A percentile compares a stretch with the other conserved stretches of the same genome.
phyloP scores from a whole-genome alignment of 2,113 vertebrate species.

The Centropus unirufus region DNA sequence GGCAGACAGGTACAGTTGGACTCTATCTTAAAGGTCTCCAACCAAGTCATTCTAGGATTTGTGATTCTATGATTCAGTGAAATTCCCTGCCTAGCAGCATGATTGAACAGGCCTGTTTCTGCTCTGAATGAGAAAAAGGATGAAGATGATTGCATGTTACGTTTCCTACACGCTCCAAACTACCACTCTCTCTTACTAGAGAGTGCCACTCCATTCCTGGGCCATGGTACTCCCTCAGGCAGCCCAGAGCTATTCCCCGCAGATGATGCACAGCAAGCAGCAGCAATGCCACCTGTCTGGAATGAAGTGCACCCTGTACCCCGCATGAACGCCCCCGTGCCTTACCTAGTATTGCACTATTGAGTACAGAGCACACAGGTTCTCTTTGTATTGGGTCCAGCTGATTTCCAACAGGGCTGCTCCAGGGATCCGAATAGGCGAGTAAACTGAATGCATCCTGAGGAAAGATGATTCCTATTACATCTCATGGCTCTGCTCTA shows the following conservation, averaged over 20 bases:
- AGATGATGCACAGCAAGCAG: rapidly evolving
- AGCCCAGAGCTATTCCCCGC: not conserved
- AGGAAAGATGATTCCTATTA: not conserved
- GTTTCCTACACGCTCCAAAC: no score
- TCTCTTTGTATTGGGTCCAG: slow-evolving; percentile 97
- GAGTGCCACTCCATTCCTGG: no score
- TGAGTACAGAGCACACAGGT: slow-evolving; percentile 97
- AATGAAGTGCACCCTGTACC: rapidly evolving
- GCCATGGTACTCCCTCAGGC: no score
- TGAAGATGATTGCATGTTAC: rapidly evolving
- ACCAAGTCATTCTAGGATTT: no score
- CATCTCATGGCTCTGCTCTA: not conserved
- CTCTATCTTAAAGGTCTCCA: no score
- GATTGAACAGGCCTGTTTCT: rapidly evolving
- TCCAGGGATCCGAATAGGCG: slow-evolving; percentile 98
- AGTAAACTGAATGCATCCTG: slow-evolving; percentile 98
- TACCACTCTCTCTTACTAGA: not conserved
- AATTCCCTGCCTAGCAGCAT: rapidly evolving
- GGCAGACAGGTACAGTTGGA: no score
- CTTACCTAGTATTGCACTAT: slow-evolving; percentile 98
- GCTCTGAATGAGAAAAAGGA: not conserved
- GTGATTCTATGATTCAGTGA: no score
- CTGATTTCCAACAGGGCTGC: slow-evolving; percentile 96
- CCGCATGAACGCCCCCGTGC: rapidly evolving
- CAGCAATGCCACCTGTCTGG: rapidly evolving